Conservation (phyloP, 35 echinoderm and acorn worm species). For the Chiridota heheva region DNA sequence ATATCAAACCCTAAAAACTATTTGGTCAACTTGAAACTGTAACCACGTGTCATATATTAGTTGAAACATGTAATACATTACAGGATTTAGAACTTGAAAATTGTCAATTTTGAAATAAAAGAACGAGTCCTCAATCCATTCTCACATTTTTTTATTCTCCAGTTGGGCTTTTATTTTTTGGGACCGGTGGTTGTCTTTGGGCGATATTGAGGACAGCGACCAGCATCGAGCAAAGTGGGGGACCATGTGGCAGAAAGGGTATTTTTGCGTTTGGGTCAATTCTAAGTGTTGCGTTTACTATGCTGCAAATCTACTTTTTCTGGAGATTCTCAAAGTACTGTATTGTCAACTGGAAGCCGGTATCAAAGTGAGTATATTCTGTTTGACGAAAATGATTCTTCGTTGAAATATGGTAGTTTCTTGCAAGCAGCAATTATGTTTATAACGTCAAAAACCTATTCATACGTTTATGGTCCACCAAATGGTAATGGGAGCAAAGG, state of each 20-base stretch:
- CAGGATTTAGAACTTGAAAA: not conserved
- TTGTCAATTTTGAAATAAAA: not conserved
- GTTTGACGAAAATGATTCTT: too few relatives aligned
- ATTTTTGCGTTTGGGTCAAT: constrained; percentile 84
- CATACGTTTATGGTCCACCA: too few relatives aligned
- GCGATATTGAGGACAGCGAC: constrained; percentile 86
- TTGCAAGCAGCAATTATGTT: too few relatives aligned
- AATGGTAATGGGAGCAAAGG: too few relatives aligned
- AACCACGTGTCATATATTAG: too few relatives aligned
- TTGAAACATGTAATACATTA: not conserved
- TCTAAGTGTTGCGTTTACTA: constrained; percentile 88
- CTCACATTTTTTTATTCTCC: constrained; percentile 9
- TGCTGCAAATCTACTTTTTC: constrained; percentile 96
- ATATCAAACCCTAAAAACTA: too few relatives aligned
- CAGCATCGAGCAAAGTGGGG: constrained; percentile 76
- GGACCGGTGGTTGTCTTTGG: constrained; percentile 75
- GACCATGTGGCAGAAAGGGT: constrained; percentile 57
- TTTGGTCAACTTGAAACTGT: too few relatives aligned
- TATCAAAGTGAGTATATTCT: constrained; percentile 64
- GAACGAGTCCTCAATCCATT: too few relatives aligned
- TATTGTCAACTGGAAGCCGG: constrained; percentile 71
- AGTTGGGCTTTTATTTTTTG: constrained; percentile 93
- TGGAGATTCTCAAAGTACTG: constrained; percentile 89
- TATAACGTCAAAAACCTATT: too few relatives aligned
- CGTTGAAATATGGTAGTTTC: too few relatives aligned